Evolutionary conservation across 2,797 vertebrate genomes (phyloP).

Genomic region (Syngnathus acus): DNA sequence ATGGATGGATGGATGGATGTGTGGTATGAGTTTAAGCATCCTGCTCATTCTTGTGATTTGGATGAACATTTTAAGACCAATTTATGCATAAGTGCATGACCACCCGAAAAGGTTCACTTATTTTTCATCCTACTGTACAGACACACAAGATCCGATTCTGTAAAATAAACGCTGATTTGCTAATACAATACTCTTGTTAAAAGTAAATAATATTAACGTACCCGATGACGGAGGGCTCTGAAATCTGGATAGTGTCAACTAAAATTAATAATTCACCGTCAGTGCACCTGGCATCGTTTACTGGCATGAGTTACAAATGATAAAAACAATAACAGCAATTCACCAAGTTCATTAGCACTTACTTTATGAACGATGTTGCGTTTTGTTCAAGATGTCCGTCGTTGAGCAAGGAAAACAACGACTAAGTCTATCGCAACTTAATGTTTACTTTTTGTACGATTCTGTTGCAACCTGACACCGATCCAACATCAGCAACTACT

Average conservation of each 20-base stretch:
- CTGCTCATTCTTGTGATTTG: no score
- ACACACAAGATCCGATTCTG: background rate
- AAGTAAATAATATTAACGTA: background rate
- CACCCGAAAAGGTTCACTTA: no score
- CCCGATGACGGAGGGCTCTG: background rate
- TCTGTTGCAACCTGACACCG: background rate
- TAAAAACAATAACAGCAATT: background rate
- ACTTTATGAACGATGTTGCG: background rate
- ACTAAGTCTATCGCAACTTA: background rate
- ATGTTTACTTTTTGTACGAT: background rate
- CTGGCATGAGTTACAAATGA: background rate
- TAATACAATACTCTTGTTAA: background rate
- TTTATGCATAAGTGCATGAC: no score
- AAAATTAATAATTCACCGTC: background rate
- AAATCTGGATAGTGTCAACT: background rate
- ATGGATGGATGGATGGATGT: no score
- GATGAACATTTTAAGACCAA: no score
- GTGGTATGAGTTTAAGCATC: no score
- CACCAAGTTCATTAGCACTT: background rate
- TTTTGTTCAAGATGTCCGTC: no score
- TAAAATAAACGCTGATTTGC: background rate
- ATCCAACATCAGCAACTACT: background rate
- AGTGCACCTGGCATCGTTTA: background rate
- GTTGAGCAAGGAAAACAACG: no score
- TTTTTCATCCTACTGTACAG: no score